Percentiles rank a stretch among this genome's conserved stretches.
These are phyloP conservation scores for Temnothorax longispinosus DNA, from an alignment of 1,140 invertebrate genomes.

Conservation along the genomic window DNA sequence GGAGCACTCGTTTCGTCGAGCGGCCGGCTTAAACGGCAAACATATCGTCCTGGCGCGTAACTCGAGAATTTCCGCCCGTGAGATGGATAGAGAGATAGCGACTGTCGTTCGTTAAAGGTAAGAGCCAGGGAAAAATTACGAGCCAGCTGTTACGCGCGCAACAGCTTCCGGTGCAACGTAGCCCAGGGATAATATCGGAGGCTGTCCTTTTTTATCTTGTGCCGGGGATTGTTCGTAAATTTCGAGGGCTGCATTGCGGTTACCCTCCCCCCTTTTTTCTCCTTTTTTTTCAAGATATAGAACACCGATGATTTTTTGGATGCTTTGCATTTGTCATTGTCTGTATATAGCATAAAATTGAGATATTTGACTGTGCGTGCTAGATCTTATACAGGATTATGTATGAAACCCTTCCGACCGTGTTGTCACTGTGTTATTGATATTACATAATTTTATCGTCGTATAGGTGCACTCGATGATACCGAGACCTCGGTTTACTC, in stretches of 20 bases:
- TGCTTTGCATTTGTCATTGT: constrained; percentile 43
- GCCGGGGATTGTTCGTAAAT: constrained; percentile 15
- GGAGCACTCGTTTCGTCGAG: constrained; percentile 1
- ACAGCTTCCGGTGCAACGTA: not conserved
- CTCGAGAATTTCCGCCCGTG: not conserved
- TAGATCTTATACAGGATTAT: constrained; percentile 36
- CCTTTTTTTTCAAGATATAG: constrained; percentile 9
- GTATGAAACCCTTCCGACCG: not conserved
- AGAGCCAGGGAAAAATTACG: constrained; percentile 52
- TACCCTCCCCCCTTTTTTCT: not conserved
- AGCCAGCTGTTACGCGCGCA: constrained; percentile 51
- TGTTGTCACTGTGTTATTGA: constrained; percentile 2
- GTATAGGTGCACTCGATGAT: not conserved
- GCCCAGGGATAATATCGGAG: constrained; percentile 1
- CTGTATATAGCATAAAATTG: constrained; percentile 18
- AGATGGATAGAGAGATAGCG: not conserved
- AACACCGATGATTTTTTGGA: constrained; percentile 21
- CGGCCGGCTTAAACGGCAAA: constrained; percentile 38
- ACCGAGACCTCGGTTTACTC: not conserved
- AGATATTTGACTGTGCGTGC: constrained; percentile 32
- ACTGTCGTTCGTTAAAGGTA: constrained; percentile 26
- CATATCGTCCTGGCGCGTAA: constrained; percentile 5
- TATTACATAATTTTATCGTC: constrained; percentile 7
- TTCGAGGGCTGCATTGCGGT: constrained; percentile 18
- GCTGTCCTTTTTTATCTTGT: not conserved